Base-by-base conservation (phyloP, 2,797 vertebrate genomes). In the Spea hammondii region DNA sequence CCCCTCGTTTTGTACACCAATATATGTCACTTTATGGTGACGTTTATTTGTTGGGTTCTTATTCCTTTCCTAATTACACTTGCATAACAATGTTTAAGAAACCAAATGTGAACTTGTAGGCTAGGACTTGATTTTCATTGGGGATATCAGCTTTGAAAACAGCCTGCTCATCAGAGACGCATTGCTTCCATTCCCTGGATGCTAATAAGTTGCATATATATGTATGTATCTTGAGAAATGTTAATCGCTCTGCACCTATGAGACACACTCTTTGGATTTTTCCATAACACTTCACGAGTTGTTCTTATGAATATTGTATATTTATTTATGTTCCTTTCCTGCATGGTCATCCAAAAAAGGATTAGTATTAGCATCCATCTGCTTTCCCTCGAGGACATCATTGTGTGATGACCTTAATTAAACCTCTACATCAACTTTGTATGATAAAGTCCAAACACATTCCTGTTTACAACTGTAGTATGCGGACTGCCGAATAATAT, bases 71-170 rank as follows among this genome's bases (percentile, higher is more conserved):
- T 17, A 9, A 44, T 62, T 32, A 12, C 12, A 17, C 4, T 47
- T 44, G 4, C 10, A 47, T 67, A 5, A 53, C 32, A 72, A 66
- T 17, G 47, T 65, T 48, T 32, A 5, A 67, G 45, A 45, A 67
- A 67, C 53, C 53, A 50, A 10, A 50, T 32, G 66, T 60, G 48
- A 79, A 11, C n/a, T 62, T 62, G 46, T 55, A 50, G 54, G 50
- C 17, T 12, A 14, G 48, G 59, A 17, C 51, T 13, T 78, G 59
- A 71, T 47, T 72, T 78, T n/a, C 77, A 53, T 46, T 70, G 79
- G 64, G 79, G 70, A 77, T 53, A 59, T 46, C 69, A 53, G 64
- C 74, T 72, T 80, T 71, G 68, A 72, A 81, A 81, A 81, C 79
- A 82, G 54, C 47, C 13, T 64, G 46, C 32, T 69, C 79, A 68